Base-by-base conservation (phyloP, 2,888 invertebrate species). In the Crocallis elinguaria region DNA sequence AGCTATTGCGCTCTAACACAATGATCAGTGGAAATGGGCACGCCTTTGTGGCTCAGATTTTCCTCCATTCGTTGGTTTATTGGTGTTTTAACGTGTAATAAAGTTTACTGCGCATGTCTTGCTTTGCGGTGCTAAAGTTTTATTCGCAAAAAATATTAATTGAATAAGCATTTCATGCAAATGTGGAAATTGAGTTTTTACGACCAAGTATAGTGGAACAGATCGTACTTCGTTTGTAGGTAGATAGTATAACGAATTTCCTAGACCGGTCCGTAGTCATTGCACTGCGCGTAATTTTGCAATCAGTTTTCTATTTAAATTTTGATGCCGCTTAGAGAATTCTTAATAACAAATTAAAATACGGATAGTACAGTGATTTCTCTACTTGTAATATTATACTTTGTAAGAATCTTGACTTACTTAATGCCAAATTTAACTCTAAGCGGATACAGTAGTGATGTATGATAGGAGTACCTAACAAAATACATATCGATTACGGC, bases 1-100 rank as follows among this genome's bases (percentile, higher is more conserved):
- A 11, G 33, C 69, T 58, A 61, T 79, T 76, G 54, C 70, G 33
- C 55, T 86, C 84, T 68, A 60, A 66, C 87, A 83, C 86, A 87
- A 81, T 82, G 77, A 69, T 71, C 77, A 69, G 74, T 73, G 75
- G 70, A 82, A 81, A 81, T 78, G 77, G 76, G 74, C 75, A 73
- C 82, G 82, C 82, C 82, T 83, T 82, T 82, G 82, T 80, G 64
- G 69, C 55, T 64, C 66, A 69, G 78, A 86, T 88, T 90, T 90
- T 83, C 84, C 79, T 80, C 81, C 60, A 84, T 86, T 85, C 85
- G 84, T 75, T 70, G 64, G 69, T 68, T 73, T 70, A 63, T 63
- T 75, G 64, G 56, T 68, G 69, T 67, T 77, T 71, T 66, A 54
- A 63, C 63, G 64, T 66, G 65, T 67, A 53, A 49, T 66, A 53